Evolutionary conservation across 2,888 invertebrate species (phyloP).

Genomic region (Cataglyphis rosenhaueri): DNA sequence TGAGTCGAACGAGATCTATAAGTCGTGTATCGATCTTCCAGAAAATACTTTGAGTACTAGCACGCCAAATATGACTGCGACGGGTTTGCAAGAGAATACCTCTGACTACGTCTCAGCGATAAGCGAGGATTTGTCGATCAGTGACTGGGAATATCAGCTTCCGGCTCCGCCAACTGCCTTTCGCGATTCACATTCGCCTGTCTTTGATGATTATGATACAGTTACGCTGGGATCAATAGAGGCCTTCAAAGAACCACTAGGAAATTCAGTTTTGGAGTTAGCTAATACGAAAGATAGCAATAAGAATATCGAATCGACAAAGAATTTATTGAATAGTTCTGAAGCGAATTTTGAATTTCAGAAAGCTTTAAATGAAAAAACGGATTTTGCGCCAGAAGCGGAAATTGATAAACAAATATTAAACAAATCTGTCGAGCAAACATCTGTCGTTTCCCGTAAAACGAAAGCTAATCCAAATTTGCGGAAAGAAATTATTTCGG

Average conservation of each 20-base stretch:
- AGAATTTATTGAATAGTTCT: background rate
- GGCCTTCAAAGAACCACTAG: slow-evolving; percentile 63
- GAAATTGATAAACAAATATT: background rate
- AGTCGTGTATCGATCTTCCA: background rate
- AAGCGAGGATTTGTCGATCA: slow-evolving; percentile 76
- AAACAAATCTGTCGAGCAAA: background rate
- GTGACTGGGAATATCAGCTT: slow-evolving; percentile 87
- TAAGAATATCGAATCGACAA: slow-evolving; percentile 45
- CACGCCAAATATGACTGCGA: slow-evolving; percentile 59
- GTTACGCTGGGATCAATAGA: slow-evolving; percentile 70
- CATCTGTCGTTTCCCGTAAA: background rate
- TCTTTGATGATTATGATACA: slow-evolving; percentile 72
- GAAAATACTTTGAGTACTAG: slow-evolving; percentile 35
- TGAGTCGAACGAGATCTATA: background rate
- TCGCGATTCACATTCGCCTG: slow-evolving; percentile 83
- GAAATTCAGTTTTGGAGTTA: background rate
- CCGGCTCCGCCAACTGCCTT: slow-evolving; percentile 88
- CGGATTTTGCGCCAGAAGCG: background rate
- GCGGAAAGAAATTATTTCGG: slow-evolving; percentile 78
- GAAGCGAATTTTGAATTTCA: background rate
- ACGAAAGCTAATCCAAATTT: slow-evolving; percentile 54
- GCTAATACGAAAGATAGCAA: slow-evolving; percentile 22
- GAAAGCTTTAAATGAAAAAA: background rate
- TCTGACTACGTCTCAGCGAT: slow-evolving; percentile 82
- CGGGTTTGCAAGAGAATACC: slow-evolving; percentile 80